Evolutionary conservation across 1,140 invertebrate species (phyloP), one percentile per base, ranked within the genome.

Genomic region (Lepeophtheirus salmonis): DNA sequence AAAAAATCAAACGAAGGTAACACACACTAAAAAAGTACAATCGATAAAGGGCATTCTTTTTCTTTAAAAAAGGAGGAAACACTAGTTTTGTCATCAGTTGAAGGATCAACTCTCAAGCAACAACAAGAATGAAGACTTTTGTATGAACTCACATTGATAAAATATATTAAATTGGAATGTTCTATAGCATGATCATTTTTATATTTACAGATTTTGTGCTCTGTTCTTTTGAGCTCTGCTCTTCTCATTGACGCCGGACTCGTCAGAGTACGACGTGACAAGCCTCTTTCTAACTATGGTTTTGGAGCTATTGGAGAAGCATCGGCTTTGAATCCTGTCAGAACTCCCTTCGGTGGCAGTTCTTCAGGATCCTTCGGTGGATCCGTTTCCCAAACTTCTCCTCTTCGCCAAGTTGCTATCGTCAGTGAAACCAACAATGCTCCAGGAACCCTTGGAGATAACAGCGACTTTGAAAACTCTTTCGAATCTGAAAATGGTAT

Each of bases 401-500:
- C 30, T n/a, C 6, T 41, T 41, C n/a, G n/a, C n/a, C n/a, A n/a
- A n/a, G 30, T 41, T n/a, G 30, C 30, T n/a, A 41, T 41, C 30
- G 6, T 41, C 30, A 10, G 6, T n/a, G 30, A 41, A n/a, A 41
- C 30, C 30, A 41, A 41, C 30, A 41, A 41, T n/a, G 30, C 30
- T 41, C 30, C 30, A 6, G 30, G 30, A 16, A 21, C 57, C 2
- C 41, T 26, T 41, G 57, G 52, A 21, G 52, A 54, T 20, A 54
- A 54, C 2, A 20, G 18, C 20, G 57, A 41, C 18, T 60, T 60
- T 51, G 30, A 49, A 14, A 26, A 50, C 48, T 53, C 30, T 21
- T 60, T 50, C 23, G 57, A 60, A 20, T 20, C 57, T 51, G 57
- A 60, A 21, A 60, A 60, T 23, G 57, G 57, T 17, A 60, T 60